Evolutionary conservation across 1,140 invertebrate species (phyloP), one percentile per base, ranked within the genome.

Genomic region (Drosophila lacertosa): DNA sequence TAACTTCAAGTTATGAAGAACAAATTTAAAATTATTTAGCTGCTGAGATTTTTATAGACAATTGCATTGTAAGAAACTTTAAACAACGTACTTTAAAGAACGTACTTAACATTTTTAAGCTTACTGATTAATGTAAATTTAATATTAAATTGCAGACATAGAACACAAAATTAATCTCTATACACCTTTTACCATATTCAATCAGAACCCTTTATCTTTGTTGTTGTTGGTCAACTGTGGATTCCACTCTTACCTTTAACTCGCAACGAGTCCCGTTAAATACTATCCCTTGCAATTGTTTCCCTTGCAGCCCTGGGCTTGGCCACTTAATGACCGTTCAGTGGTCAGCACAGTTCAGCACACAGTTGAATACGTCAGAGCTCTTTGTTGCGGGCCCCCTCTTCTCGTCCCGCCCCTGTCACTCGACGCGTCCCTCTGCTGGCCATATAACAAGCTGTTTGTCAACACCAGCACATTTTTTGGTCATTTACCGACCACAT

Each of bases 381-480:
- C 22, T 40, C 7, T 48, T 35, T n/a, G 13, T 16, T 15, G 3
- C 22, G 20, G 9, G 7, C n/a, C 4, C 11, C 45, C 11, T n/a
- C 9, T 3, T 9, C 22, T n/a, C 11, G 3, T 15, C 4, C 16
- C 6, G n/a, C 24, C 32, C 10, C 42, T 22, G 9, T 33, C 53
- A 29, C 7, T 4, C 4, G 10, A n/a, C 24, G 24, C 32, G 16
- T 22, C 42, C 18, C 44, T 37, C 7, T 42, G n/a, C 54, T n/a
- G 11, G 2, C 5, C 48, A 20, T 15, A 70, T 74, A 81, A 84
- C 80, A 86, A 84, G 81, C 82, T 88, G 82, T 88, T 89, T 88
- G 82, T 88, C 82, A 88, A 88, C 82, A 88, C 82, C 83, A 84
- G 77, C 82, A 89, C 77, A 88, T 82, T 88, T 88, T 88, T 88